Evolutionary conservation across 2,797 vertebrate genomes (phyloP), one percentile per base, ranked within the genome.

Genomic region (Trachops cirrhosus): DNA sequence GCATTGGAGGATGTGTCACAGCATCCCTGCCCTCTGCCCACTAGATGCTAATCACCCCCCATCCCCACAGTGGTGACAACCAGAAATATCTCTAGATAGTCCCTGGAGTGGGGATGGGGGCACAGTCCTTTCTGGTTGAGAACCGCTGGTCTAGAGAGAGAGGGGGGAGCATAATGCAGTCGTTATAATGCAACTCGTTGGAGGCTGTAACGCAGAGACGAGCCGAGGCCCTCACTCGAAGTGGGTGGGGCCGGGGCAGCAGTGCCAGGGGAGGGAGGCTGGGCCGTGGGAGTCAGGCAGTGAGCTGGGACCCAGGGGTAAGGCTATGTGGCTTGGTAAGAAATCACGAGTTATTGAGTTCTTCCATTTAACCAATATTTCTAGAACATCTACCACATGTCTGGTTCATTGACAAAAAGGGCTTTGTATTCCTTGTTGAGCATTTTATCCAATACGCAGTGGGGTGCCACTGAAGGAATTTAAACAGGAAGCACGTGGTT

Each of bases 111-210:
- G 7, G 6, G 18, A 6, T 0, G 48, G 9, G 41, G 12, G 4
- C 19, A 1, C 70, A 26, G 2, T n/a, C 19, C 21, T n/a, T 37
- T 50, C 6, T 2, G 2, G 32, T 9, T 39, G 52, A 85, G 57
- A 37, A 73, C 37, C 2, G 0, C 29, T n/a, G 87, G 54, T 62
- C 48, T 79, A 12, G 9, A 34, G 71, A 39, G 59, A 86, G 19
- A 70, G 9, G 41, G 16, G 12, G 21, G 14, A 21, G 57, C 19
- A 0, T 11, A 5, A 24, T 22, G 57, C 5, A 4, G 22, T 21
- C 26, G 21, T 18, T 24, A 2, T 0, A 3, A 24, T 32, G 57
- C 3, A 2, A 26, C 16, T 0, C 10, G 4, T 1, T 3, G 22
- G 34, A 54, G 48, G 2, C 37, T 9, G 3, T 12, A 2, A 1